A percentile compares a stretch with the other conserved stretches of the same genome.
phyloP scores from a whole-genome alignment of 2,797 vertebrate genomes.

The Amblyraja radiata region DNA sequence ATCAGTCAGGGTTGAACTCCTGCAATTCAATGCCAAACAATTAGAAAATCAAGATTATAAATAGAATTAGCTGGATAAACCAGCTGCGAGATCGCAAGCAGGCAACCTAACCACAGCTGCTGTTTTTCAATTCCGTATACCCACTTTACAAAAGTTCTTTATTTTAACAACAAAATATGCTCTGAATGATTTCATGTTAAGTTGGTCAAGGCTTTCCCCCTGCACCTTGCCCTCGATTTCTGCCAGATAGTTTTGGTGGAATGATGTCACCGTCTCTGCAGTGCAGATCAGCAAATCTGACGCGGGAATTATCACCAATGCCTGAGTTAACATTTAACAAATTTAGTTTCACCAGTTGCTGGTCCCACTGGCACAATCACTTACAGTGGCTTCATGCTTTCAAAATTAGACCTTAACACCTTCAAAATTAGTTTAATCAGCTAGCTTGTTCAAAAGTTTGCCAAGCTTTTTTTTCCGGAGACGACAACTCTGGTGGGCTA shows the following conservation, averaged over 20 bases:
- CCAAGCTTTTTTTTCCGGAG: not conserved
- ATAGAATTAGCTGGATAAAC: not conserved
- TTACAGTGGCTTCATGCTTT: not conserved
- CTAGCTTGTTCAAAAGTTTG: not conserved
- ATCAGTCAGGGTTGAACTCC: slow-evolving; percentile 20
- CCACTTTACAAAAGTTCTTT: not conserved
- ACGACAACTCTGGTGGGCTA: not conserved
- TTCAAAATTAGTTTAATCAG: slow-evolving; percentile 15
- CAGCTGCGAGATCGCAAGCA: not conserved
- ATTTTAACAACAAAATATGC: not conserved
- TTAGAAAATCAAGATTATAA: slow-evolving; percentile 26
- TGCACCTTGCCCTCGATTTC: not conserved
- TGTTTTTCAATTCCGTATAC: not conserved
- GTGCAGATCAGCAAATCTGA: not conserved
- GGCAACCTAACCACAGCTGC: slow-evolving; percentile 7
- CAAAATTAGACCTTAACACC: not conserved
- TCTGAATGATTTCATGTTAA: not conserved
- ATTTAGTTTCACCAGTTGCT: slow-evolving; percentile 5
- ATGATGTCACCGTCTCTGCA: not conserved
- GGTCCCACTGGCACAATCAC: not conserved
- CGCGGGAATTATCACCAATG: not conserved
- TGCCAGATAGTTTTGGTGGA: not conserved
- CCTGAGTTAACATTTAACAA: not conserved
- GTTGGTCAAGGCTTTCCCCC: not conserved
- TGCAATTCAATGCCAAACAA: slow-evolving; percentile 1